phyloP scores from a whole-genome alignment of 92 coral and sea anemone species.

The Epizoanthus fatuus region DNA sequence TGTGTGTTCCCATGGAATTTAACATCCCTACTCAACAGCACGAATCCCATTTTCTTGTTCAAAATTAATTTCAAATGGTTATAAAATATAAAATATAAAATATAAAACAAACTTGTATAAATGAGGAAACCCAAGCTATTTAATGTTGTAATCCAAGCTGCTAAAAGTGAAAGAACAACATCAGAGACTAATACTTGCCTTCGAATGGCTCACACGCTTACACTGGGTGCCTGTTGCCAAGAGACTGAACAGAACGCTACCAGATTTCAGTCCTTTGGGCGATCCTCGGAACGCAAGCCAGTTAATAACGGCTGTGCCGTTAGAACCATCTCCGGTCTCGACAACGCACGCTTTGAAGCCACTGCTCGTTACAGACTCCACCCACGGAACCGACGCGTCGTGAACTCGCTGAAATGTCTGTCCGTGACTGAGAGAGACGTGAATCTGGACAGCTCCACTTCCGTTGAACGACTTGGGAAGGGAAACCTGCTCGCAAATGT shows the following conservation, averaged over 20 bases:
- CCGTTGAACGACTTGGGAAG: slow-evolving; percentile 46
- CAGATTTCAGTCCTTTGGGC: slow-evolving; percentile 34
- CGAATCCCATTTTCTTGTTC: too few species aligned
- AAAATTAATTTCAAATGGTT: too few species aligned
- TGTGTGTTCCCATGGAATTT: too few species aligned
- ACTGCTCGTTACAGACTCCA: slow-evolving; percentile 40
- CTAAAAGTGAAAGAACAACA: too few species aligned
- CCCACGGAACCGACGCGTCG: slow-evolving; percentile 55
- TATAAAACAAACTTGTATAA: too few species aligned
- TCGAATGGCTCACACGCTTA: slow-evolving; percentile 25
- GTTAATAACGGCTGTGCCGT: slow-evolving; percentile 53
- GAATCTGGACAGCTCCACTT: slow-evolving; percentile 36
- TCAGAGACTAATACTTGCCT: slow-evolving; percentile 21
- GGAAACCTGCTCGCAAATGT: slow-evolving; percentile 9
- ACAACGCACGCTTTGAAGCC: slow-evolving; percentile 57
- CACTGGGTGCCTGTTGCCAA: slow-evolving; percentile 63
- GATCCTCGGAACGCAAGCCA: slow-evolving; percentile 67
- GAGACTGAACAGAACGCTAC: slow-evolving; percentile 42
- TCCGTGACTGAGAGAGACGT: slow-evolving; percentile 53
- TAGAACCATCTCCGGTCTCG: slow-evolving; percentile 65
- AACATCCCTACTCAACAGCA: too few species aligned
- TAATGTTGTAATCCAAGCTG: too few species aligned
- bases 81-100: too few species aligned
- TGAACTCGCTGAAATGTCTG: slow-evolving; percentile 27
- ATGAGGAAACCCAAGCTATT: too few species aligned